Conservation (phyloP, 2,113 vertebrate species). For the Triplophysa dalaica region DNA sequence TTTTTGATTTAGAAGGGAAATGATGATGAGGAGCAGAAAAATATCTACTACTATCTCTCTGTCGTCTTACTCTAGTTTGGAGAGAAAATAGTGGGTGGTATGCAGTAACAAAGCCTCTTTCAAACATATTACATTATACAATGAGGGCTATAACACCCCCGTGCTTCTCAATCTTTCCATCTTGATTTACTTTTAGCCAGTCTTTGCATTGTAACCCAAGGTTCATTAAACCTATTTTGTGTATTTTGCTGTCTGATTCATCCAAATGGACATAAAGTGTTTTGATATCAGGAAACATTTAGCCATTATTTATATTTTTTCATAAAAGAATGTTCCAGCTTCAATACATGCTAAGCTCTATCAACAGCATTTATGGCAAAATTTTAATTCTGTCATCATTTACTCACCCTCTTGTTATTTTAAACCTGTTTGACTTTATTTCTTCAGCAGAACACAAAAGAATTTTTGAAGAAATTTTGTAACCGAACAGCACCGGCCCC, state of each 20-base stretch:
- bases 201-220: background rate
- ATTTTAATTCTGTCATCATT: no score
- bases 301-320: conserved; percentile 15
- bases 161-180: background rate
- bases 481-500: no score
- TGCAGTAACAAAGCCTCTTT: no score
- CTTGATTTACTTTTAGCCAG: background rate
- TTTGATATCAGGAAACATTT: conserved; percentile 4
- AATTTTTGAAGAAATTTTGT: no score
- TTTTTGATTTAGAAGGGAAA: background rate
- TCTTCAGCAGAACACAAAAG: no score
- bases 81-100: no score
- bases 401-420: no score
- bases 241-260: background rate
- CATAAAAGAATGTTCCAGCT: background rate
- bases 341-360: no score
- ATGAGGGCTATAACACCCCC: background rate
- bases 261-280: background rate
- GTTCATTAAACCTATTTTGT: background rate
- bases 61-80: no score
- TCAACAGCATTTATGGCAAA: no score
- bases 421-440: no score
- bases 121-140: background rate
- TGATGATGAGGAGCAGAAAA: background rate
- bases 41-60: no score